These are phyloP conservation scores for Lucilia cuprina DNA, from an alignment of 1,140 invertebrate species.

Conservation along the genomic window DNA sequence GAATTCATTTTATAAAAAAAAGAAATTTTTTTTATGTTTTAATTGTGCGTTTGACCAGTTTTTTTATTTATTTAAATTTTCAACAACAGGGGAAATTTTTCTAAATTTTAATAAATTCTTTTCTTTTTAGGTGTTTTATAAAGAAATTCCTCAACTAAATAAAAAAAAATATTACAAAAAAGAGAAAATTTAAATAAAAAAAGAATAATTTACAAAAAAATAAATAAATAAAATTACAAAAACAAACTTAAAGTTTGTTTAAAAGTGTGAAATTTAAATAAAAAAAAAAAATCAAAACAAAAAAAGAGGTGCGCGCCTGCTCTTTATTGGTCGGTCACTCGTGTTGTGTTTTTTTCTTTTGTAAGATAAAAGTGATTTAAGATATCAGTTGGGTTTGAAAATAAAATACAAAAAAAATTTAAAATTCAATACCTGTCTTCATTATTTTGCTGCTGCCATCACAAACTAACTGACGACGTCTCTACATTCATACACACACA, in stretches of 20 bases:
- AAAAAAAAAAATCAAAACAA: background rate
- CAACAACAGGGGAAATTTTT: background rate
- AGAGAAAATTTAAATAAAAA: background rate
- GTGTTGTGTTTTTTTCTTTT: background rate
- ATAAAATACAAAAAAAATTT: background rate
- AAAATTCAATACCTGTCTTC: constrained; percentile 24
- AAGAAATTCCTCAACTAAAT: constrained; percentile 5
- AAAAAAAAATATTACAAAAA: too few relatives aligned
- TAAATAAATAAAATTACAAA: constrained; percentile 7
- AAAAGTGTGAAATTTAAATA: constrained; percentile 20
- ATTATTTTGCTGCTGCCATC: background rate
- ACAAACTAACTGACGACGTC: background rate
- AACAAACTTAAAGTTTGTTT: background rate
- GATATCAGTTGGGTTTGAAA: background rate
- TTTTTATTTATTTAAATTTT: background rate
- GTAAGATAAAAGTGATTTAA: background rate
- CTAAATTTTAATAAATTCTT: background rate
- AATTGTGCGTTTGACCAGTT: background rate
- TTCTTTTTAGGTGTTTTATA: background rate
- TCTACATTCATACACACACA: too few relatives aligned
- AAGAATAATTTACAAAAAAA: background rate
- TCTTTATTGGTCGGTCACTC: background rate
- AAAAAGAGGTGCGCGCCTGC: constrained; percentile 1
- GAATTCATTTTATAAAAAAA: background rate
- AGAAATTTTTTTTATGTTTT: background rate